A percentile compares a stretch with the other conserved stretches of the same genome.
Evolutionary conservation across 2,113 vertebrate genomes (phyloP).

Genomic region (Platanista minor): DNA sequence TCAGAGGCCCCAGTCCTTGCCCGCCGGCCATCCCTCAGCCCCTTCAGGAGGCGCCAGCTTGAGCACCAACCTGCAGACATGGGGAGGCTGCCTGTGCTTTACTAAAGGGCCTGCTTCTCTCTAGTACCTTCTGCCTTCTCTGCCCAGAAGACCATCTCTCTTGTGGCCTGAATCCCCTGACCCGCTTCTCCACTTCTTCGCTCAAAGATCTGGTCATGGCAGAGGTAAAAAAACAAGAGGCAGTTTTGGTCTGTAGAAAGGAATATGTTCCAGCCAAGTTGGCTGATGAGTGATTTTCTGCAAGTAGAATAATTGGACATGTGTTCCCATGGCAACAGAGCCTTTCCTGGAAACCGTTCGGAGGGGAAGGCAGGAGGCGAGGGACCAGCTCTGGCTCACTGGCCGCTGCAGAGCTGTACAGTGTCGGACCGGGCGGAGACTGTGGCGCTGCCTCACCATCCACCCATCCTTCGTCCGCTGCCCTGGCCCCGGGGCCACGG

Average conservation of each 20-base stretch:
- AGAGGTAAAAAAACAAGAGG: not conserved
- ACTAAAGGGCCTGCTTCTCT: not conserved
- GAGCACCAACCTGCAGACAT: too few relatives aligned
- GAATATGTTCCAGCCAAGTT: conserved; percentile 8
- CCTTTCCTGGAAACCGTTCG: conserved; percentile 4
- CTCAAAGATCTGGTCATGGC: not conserved
- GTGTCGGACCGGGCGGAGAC: not conserved
- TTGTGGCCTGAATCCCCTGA: rapidly evolving
- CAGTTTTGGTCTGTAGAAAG: not conserved
- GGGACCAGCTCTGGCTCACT: not conserved
- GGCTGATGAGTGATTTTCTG: conserved; percentile 42
- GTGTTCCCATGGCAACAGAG: conserved; percentile 62
- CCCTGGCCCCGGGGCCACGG: rapidly evolving
- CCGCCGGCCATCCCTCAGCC: rapidly evolving
- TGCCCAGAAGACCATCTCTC: not conserved
- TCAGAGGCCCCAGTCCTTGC: rapidly evolving
- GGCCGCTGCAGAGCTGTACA: not conserved
- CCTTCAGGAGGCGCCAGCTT: not conserved
- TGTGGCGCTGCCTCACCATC: rapidly evolving
- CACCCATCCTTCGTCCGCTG: rapidly evolving
- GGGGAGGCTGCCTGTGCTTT: rapidly evolving
- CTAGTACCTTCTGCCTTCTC: rapidly evolving
- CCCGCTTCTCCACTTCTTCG: not conserved
- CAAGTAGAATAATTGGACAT: conserved; percentile 32
- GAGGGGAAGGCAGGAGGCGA: not conserved